These are phyloP conservation scores for Mustelus asterias DNA, from an alignment of 2,113 vertebrate genomes.

Conservation along the genomic window DNA sequence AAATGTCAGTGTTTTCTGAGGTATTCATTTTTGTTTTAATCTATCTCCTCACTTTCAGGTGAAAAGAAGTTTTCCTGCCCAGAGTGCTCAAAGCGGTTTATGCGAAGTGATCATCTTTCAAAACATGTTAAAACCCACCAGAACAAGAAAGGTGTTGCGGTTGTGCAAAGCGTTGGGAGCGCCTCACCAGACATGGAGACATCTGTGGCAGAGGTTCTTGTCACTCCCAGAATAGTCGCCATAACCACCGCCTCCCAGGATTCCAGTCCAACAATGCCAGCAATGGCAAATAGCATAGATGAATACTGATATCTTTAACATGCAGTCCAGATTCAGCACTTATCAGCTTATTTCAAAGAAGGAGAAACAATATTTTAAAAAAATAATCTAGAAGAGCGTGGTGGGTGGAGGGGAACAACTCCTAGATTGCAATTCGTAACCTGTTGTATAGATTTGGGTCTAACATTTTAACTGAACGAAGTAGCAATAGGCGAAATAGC, in stretches of 20 bases:
- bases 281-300: conserved; percentile 88
- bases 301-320: conserved; percentile 62
- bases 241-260: conserved; percentile 92
- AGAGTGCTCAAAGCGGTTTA: conserved; percentile 96
- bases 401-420: background rate
- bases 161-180: conserved; percentile 81
- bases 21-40: conserved; percentile 45
- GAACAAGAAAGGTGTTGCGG: conserved; percentile 90
- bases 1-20: conserved; percentile 94
- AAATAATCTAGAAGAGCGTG: background rate
- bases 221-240: conserved; percentile 86
- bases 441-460: background rate
- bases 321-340: conserved; percentile 41
- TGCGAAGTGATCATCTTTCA: conserved; percentile 97
- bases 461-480: conserved; percentile 24
- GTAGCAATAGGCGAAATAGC: background rate
- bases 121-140: conserved; percentile 99
- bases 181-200: conserved; percentile 88
- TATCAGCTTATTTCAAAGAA: conserved; percentile 49
- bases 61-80: conserved; percentile 97
- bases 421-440: background rate
- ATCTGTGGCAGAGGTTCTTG: conserved; percentile 77
- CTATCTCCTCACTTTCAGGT: conserved; percentile 60
- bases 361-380: conserved; percentile 47
- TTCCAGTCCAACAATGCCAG: conserved; percentile 91